Evolutionary conservation across 2,888 invertebrate species (phyloP).

Genomic region (Petrolisthes cinctipes): DNA sequence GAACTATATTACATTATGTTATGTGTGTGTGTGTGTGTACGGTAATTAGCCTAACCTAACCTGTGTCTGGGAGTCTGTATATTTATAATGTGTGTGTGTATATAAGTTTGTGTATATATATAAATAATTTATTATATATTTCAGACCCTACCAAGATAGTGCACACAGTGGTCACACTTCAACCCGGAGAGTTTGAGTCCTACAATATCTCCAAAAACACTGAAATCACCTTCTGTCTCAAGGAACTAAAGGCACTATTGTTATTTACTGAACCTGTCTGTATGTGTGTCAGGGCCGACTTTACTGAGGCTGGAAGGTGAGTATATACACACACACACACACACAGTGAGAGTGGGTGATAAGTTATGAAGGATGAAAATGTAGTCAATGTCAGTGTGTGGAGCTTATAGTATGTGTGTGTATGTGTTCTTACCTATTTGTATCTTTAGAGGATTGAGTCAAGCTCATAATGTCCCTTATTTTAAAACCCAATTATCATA

Average conservation of each 20-base stretch:
- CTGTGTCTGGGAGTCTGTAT: background rate
- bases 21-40: background rate
- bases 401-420: too few relatives aligned
- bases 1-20: background rate
- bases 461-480: too few relatives aligned
- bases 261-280: conserved; percentile 82
- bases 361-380: background rate
- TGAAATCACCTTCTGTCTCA: conserved; percentile 85
- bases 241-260: conserved; percentile 85
- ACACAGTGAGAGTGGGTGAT: too few relatives aligned
- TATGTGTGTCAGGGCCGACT: conserved; percentile 79
- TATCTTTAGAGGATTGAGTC: too few relatives aligned
- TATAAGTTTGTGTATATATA: background rate
- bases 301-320: conserved; percentile 82
- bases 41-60: too few relatives aligned
- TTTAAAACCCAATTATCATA: too few relatives aligned
- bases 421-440: too few relatives aligned
- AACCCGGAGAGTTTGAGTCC: conserved; percentile 80
- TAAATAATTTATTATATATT: conserved; percentile 24
- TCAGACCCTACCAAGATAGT: conserved; percentile 78
- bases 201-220: conserved; percentile 78
- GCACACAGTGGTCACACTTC: conserved; percentile 82
- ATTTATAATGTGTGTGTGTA: background rate
- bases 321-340: conserved; percentile 51
- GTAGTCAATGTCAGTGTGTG: too few relatives aligned